phyloP scores from a whole-genome alignment of 2,888 invertebrate genomes.

The Syrista parreyssii region DNA sequence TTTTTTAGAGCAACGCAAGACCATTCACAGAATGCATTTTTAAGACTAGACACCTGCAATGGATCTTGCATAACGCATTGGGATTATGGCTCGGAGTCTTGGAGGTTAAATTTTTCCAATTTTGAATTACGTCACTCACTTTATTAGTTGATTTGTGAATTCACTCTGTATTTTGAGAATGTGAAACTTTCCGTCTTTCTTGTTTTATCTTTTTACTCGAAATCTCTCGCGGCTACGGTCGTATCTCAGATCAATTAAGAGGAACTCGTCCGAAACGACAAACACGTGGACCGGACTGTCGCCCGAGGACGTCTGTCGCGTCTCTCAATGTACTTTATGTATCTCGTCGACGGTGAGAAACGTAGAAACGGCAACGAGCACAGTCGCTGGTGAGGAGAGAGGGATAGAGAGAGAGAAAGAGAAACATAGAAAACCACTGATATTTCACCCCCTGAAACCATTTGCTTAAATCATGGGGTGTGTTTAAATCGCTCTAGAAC shows the following conservation, averaged over 20 bases:
- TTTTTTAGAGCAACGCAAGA: not conserved
- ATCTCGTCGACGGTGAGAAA: not conserved
- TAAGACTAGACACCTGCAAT: not conserved
- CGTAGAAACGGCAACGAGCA: not conserved
- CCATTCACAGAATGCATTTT: not conserved
- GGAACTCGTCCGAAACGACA: constrained; percentile 64
- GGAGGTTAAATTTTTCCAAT: not conserved
- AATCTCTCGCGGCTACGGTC: constrained; percentile 44
- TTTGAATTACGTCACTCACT: not conserved
- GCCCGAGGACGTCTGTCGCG: constrained; percentile 13
- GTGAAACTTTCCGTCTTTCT: not conserved
- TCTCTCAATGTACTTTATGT: constrained; percentile 37
- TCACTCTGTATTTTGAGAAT: not conserved
- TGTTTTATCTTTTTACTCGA: not conserved
- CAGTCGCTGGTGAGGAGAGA: not conserved
- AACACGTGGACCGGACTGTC: constrained; percentile 55
- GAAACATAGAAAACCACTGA: not conserved
- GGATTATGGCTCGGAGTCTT: not conserved
- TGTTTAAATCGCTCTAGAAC: not conserved
- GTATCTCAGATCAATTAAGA: constrained; percentile 66
- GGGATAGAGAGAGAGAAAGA: not conserved
- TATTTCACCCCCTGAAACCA: not conserved
- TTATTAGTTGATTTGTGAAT: not conserved
- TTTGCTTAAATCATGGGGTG: not conserved
- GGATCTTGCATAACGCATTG: not conserved